phyloP scores from a whole-genome alignment of 1,140 invertebrate genomes.

The silkworm (Bombyx mori) region DNA sequence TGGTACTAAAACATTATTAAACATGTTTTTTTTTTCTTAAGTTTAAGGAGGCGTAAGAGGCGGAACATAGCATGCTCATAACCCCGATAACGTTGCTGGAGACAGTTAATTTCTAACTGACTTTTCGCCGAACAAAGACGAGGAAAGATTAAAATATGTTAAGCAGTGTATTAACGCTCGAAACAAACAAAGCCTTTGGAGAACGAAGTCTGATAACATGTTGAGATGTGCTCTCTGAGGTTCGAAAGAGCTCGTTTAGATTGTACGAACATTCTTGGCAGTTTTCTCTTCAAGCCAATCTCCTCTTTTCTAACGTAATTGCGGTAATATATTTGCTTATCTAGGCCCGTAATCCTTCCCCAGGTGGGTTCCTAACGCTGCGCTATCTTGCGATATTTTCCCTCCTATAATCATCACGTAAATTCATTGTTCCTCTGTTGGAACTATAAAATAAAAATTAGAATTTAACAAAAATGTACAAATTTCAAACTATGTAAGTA shows the following conservation, averaged over 20 bases:
- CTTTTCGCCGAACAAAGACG: conserved; percentile 27
- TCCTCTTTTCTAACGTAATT: conserved; percentile 33
- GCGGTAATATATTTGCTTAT: conserved; percentile 53
- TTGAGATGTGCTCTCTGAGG: conserved; percentile 24
- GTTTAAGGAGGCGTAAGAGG: neutral
- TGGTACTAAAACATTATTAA: neutral
- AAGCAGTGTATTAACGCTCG: conserved; percentile 23
- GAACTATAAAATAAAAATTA: conserved; percentile 8
- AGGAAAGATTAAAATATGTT: conserved; percentile 46
- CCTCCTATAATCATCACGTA: conserved; percentile 32
- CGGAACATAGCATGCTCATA: conserved; percentile 3
- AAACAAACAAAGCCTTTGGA: conserved; percentile 32
- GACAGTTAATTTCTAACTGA: conserved; percentile 23
- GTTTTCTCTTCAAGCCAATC: conserved; percentile 34
- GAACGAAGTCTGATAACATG: conserved; percentile 26
- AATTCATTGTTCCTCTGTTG: conserved; percentile 35
- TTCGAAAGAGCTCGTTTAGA: conserved; percentile 32
- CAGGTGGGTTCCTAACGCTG: conserved; percentile 44
- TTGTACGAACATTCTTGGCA: conserved; percentile 23
- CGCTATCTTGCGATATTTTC: conserved; percentile 56
- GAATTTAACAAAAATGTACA: neutral
- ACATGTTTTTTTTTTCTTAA: neutral
- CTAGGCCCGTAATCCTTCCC: conserved; percentile 41
- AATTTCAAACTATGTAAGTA: neutral
- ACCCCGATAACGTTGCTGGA: conserved; percentile 27